These are phyloP conservation scores for Tyria jacobaeae DNA, from an alignment of 2,888 invertebrate species.

Conservation along the genomic window DNA sequence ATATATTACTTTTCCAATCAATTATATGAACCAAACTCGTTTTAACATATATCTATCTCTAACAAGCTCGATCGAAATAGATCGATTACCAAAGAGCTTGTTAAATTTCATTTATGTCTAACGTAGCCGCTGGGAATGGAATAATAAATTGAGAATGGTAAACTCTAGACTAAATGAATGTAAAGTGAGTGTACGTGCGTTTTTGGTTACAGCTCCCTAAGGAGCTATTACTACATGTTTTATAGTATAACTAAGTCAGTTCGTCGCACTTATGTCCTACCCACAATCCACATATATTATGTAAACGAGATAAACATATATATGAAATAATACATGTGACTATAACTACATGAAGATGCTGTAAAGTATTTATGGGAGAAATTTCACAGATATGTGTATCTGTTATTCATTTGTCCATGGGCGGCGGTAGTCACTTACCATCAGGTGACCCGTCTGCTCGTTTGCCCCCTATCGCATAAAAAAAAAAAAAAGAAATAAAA, in stretches of 20 bases:
- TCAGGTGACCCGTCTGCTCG: no score
- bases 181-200: conserved; percentile 16
- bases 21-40: background rate
- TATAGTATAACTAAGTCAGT: conserved; percentile 1
- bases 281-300: background rate
- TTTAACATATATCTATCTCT: conserved; percentile 11
- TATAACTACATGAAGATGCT: no score
- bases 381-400: no score
- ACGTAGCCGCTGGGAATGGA: conserved; percentile 21
- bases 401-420: no score
- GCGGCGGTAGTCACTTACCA: no score
- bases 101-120: conserved; percentile 28
- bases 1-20: background rate
- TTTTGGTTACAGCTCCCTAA: conserved; percentile 13
- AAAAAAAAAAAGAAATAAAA: no score
- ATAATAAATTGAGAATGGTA: conserved; percentile 29
- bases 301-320: background rate
- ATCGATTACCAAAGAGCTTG: conserved; percentile 28
- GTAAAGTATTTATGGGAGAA: no score
- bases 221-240: conserved; percentile 16
- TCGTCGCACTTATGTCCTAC: background rate
- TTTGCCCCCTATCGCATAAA: no score
- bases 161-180: conserved; percentile 18
- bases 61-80: no score
- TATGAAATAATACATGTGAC: no score